These are phyloP conservation scores for Laodelphax striatellus DNA, from an alignment of 1,140 invertebrate genomes.

Conservation along the genomic window DNA sequence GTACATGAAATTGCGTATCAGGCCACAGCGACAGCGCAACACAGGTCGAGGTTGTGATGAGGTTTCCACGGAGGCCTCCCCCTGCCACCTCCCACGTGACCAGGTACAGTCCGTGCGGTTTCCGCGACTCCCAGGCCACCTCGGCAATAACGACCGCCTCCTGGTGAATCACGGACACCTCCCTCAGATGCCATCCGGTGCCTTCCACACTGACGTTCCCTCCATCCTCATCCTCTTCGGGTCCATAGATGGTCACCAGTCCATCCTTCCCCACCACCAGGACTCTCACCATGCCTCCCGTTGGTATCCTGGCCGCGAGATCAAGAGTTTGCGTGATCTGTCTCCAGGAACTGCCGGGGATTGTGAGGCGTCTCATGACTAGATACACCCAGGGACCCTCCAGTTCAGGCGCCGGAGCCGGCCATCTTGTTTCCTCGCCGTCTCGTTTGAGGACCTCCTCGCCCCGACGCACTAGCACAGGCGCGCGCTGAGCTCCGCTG, in stretches of 20 bases:
- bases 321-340: constrained; percentile 39
- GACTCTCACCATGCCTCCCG: constrained; percentile 45
- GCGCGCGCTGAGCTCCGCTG: constrained; percentile 40
- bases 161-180: constrained; percentile 54
- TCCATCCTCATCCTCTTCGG: constrained; percentile 20
- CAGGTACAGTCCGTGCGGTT: constrained; percentile 43
- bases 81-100: constrained; percentile 73
- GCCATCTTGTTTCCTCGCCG: constrained; percentile 40
- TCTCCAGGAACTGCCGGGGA: constrained; percentile 24
- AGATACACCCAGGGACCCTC: constrained; percentile 47
- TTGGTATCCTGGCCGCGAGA: constrained; percentile 42
- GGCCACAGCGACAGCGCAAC: constrained; percentile 67
- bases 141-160: constrained; percentile 60
- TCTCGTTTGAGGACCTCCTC: constrained; percentile 44
- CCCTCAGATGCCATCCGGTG: constrained; percentile 43
- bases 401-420: constrained; percentile 23
- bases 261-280: constrained; percentile 51
- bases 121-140: constrained; percentile 56
- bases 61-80: constrained; percentile 66
- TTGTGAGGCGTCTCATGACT: constrained; percentile 45
- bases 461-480: constrained; percentile 51
- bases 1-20: constrained; percentile 63
- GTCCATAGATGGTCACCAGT: constrained; percentile 52
- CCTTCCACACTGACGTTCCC: not conserved
- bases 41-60: constrained; percentile 62